Conservation (phyloP, 2,797 vertebrate species). For the Cirrhinus molitorella region DNA sequence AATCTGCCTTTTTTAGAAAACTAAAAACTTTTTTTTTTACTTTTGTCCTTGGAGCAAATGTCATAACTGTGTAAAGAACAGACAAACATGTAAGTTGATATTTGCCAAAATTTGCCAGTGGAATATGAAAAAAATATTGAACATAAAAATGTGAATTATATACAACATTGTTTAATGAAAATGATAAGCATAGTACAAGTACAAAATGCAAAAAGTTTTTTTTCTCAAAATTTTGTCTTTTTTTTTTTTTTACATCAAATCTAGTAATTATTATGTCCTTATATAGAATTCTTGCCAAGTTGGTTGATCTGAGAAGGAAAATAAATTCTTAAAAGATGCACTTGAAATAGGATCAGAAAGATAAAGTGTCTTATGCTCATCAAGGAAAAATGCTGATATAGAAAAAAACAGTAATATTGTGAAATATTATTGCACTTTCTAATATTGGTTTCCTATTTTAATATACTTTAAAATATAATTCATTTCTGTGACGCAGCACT, state of each 20-base stretch:
- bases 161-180: background rate
- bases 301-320: background rate
- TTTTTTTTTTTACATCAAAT: too few relatives aligned
- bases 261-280: background rate
- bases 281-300: background rate
- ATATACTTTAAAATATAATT: too few relatives aligned
- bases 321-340: background rate
- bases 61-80: background rate
- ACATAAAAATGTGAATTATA: background rate
- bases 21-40: background rate
- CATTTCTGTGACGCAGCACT: too few relatives aligned
- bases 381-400: too few relatives aligned
- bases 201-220: background rate
- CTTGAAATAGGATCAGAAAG: background rate
- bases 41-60: background rate
- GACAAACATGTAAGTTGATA: background rate
- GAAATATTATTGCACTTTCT: too few relatives aligned
- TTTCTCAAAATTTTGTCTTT: too few relatives aligned
- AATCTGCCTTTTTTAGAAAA: background rate
- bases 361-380: too few relatives aligned
- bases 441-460: too few relatives aligned
- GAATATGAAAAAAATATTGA: background rate
- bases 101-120: background rate
- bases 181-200: background rate
- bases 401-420: too few relatives aligned